Conservation (phyloP, 2,797 vertebrate species). For the Tauraco hartlaubi region DNA sequence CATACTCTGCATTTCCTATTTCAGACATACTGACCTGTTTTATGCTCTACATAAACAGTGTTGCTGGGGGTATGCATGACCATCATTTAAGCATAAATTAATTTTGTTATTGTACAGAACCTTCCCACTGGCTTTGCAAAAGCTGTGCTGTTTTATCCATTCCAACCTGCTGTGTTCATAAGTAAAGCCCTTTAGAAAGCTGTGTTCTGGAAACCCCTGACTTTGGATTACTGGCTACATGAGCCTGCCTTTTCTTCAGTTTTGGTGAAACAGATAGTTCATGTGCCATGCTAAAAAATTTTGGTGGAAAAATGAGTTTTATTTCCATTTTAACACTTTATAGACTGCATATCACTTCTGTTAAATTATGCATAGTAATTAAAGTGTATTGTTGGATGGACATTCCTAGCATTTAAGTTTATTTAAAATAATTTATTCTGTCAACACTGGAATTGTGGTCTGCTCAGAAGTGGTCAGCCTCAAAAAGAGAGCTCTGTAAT, state of each 20-base stretch:
- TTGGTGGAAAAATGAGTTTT: not conserved
- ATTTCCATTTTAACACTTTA: not conserved
- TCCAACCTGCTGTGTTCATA: not conserved
- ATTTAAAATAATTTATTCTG: not conserved
- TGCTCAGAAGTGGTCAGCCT: not conserved
- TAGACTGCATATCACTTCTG: not conserved
- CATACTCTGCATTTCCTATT: not conserved
- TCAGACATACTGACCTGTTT: not conserved
- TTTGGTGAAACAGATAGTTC: not conserved
- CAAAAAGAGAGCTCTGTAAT: not conserved
- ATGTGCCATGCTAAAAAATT: not conserved
- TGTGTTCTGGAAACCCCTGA: not conserved
- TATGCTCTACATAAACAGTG: not conserved
- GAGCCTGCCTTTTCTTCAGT: not conserved
- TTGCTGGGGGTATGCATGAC: not conserved
- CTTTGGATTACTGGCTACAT: not conserved
- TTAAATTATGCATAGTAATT: not conserved
- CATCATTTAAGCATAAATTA: not conserved
- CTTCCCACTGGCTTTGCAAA: not conserved
- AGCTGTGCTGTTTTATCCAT: not conserved
- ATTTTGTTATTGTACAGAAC: not conserved
- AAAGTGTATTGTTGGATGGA: not conserved
- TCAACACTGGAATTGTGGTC: not conserved
- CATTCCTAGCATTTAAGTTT: not conserved
- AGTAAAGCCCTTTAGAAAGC: not conserved